Conservation (phyloP, 2,113 vertebrate genomes). For the Heterocephalus glaber region DNA sequence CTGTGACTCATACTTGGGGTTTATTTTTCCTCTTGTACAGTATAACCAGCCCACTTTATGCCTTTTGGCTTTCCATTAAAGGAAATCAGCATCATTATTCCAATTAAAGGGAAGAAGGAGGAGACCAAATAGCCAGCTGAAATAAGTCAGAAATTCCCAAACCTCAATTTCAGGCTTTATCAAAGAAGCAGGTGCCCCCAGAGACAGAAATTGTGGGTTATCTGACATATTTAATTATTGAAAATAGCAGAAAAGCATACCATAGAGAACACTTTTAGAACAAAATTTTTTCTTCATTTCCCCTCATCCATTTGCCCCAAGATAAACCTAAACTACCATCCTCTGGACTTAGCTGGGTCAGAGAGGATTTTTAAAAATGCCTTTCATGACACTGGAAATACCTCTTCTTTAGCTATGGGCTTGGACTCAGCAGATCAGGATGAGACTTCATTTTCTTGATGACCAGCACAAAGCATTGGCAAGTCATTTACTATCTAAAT, state of each 20-base stretch:
- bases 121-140: not conserved
- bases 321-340: not conserved
- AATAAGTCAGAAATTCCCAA: constrained; percentile 52
- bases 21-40: not conserved
- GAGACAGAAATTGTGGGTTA: constrained; percentile 31
- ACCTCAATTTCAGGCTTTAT: constrained; percentile 36
- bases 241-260: not conserved
- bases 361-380: not conserved
- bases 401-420: not conserved
- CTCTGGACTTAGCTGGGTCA: not conserved
- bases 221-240: constrained; percentile 61
- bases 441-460: constrained; percentile 13
- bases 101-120: constrained; percentile 54
- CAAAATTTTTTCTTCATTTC: constrained; percentile 9
- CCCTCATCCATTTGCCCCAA: not conserved
- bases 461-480: not conserved
- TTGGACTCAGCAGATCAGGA: not conserved
- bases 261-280: not conserved
- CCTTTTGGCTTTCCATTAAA: constrained; percentile 43
- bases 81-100: constrained; percentile 51
- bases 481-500: not conserved
- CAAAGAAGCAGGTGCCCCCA: constrained; percentile 56
- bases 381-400: not conserved
- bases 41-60: constrained; percentile 33
- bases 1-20: constrained; percentile 30